Conservation (phyloP, 2,888 invertebrate genomes). For the Uloborus plumipes region DNA sequence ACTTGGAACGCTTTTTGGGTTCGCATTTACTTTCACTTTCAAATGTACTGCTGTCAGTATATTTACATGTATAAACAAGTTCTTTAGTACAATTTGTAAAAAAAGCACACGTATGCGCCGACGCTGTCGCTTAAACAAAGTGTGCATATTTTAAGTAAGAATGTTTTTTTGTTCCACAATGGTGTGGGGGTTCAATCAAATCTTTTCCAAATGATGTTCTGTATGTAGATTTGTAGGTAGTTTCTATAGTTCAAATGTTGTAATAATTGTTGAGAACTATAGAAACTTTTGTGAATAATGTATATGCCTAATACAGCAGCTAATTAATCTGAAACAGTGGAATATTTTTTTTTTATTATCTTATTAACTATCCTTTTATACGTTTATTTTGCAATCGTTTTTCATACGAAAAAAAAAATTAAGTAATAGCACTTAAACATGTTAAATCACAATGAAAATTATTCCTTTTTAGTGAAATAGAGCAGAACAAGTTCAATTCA, state of each 20-base stretch:
- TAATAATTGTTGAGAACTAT: slow-evolving; percentile 49
- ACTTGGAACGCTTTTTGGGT: too few species aligned
- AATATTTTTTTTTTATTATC: too few species aligned
- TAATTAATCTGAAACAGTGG: too few species aligned
- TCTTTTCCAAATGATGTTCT: slow-evolving; percentile 19
- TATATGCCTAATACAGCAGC: too few species aligned
- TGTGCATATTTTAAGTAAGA: slow-evolving; percentile 46
- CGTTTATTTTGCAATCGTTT: too few species aligned
- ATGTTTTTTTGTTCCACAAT: slow-evolving; percentile 20
- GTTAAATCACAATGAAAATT: too few species aligned
- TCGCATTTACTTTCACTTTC: too few species aligned
- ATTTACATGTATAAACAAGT: slow-evolving; percentile 58
- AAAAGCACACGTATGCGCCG: slow-evolving; percentile 9
- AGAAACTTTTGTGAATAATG: slow-evolving; percentile 33
- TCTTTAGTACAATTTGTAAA: slow-evolving; percentile 38
- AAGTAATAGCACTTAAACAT: too few species aligned
- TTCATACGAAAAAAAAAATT: too few species aligned
- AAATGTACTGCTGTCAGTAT: not conserved
- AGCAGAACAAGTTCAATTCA: too few species aligned
- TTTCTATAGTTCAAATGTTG: slow-evolving; percentile 61
- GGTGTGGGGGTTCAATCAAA: slow-evolving; percentile 34
- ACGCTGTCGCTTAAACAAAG: slow-evolving; percentile 1
- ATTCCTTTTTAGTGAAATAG: too few species aligned
- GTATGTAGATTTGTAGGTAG: slow-evolving; percentile 57
- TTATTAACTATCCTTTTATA: too few species aligned